Conservation (phyloP, 2,113 vertebrate species). For the Cyanocitta stelleri region DNA sequence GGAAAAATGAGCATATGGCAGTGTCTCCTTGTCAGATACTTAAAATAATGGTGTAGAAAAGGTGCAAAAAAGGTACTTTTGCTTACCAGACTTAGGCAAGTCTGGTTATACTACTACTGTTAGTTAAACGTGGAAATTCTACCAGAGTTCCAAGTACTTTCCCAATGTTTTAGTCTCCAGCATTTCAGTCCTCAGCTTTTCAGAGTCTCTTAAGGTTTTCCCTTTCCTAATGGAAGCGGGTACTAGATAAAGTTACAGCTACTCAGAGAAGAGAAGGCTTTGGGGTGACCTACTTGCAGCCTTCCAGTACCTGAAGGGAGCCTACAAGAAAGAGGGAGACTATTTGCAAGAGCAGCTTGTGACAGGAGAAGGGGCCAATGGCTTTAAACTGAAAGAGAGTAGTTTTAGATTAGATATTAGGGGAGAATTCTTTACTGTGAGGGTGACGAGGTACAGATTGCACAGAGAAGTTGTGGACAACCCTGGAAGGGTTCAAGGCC, state of each 20-base stretch:
- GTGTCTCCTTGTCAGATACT: not conserved
- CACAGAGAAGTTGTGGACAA: not conserved
- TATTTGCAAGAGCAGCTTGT: not conserved
- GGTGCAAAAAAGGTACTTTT: not conserved
- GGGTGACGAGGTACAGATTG: not conserved
- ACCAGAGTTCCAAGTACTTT: not conserved
- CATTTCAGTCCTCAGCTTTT: not conserved
- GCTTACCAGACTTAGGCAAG: not conserved
- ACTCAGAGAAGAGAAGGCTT: not conserved
- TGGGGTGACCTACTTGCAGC: not conserved
- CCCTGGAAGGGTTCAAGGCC: not conserved
- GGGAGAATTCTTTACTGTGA: not conserved
- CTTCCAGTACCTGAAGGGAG: not conserved
- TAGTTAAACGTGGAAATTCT: not conserved
- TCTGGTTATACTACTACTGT: not conserved
- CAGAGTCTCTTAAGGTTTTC: not conserved
- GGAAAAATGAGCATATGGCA: not conserved
- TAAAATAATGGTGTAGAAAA: not conserved
- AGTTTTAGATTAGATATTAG: not conserved
- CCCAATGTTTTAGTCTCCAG: not conserved
- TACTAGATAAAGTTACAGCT: not conserved
- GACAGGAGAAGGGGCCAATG: not conserved
- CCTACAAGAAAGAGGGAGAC: not conserved
- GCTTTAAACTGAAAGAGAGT: not conserved
- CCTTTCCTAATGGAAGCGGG: not conserved